These are phyloP conservation scores for Pteronotus mesoamericanus DNA, from an alignment of 2,797 vertebrate species.

Conservation along the genomic window DNA sequence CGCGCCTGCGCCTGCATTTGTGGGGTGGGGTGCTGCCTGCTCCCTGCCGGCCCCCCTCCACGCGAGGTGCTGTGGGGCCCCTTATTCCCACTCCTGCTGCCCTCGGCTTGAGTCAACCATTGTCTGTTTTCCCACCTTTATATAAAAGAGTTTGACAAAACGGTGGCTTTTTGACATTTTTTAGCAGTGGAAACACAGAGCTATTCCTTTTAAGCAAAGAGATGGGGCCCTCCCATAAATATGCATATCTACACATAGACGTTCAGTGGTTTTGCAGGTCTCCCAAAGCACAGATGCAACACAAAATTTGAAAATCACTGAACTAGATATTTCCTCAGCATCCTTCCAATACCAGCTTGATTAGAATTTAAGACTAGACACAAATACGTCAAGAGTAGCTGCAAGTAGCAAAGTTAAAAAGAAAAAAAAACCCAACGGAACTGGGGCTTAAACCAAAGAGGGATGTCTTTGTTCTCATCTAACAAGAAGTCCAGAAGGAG, in stretches of 20 bases:
- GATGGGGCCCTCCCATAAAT: neutral
- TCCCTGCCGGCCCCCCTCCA: neutral
- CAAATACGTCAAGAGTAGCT: neutral
- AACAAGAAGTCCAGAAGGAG: neutral
- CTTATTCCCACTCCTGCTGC: neutral
- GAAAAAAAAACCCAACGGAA: neutral
- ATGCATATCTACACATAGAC: too few relatives aligned
- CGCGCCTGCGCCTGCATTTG: rapidly evolving
- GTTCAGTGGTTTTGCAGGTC: neutral
- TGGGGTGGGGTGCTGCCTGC: rapidly evolving
- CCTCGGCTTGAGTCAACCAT: neutral
- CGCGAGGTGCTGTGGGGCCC: rapidly evolving
- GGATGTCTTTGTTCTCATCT: neutral
- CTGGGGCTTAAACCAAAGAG: neutral
- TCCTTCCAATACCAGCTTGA: neutral
- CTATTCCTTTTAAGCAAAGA: neutral
- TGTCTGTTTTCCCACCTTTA: neutral
- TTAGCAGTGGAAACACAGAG: neutral
- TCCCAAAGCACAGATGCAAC: neutral
- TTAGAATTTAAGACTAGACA: neutral
- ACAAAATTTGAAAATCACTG: neutral
- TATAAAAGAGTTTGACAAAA: neutral
- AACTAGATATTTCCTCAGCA: neutral
- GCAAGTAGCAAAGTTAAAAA: neutral
- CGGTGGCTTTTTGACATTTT: neutral